Percentiles rank a stretch among this genome's conserved stretches.
Conservation (phyloP, 2,113 vertebrate species). For the Centropristis striata region DNA sequence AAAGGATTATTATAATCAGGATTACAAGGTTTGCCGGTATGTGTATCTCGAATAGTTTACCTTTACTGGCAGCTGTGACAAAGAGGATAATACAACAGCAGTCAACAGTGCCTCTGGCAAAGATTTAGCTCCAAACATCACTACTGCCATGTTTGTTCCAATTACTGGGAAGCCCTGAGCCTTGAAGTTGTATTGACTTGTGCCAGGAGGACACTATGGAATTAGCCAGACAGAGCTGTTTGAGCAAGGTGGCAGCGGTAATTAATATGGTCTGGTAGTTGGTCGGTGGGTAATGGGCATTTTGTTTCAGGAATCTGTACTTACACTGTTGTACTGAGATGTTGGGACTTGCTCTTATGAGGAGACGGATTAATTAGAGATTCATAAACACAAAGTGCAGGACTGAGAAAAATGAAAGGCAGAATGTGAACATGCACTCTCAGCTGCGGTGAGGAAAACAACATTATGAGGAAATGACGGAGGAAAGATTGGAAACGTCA, state of each 20-base stretch:
- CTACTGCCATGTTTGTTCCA: conserved; percentile 89
- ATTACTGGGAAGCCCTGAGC: conserved; percentile 91
- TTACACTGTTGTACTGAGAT: conserved; percentile 17
- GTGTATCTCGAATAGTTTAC: conserved; percentile 51
- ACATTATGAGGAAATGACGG: neutral
- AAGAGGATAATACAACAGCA: conserved; percentile 70
- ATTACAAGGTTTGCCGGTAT: conserved; percentile 57
- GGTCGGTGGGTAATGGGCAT: conserved; percentile 45
- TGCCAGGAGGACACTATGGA: conserved; percentile 72
- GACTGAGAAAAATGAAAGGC: conserved; percentile 10
- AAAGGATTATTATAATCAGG: conserved; percentile 66
- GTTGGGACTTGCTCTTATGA: conserved; percentile 3
- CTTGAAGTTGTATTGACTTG: conserved; percentile 91
- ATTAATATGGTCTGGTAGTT: conserved; percentile 70
- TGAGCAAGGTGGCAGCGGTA: conserved; percentile 64
- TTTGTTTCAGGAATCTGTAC: conserved; percentile 57
- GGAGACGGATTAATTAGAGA: conserved; percentile 44
- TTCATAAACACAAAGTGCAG: conserved; percentile 32
- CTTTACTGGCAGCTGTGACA: conserved; percentile 68
- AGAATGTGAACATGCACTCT: neutral
- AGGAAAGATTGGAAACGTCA: neutral
- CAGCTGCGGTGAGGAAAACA: neutral
- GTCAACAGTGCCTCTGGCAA: conserved; percentile 68
- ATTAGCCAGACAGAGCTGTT: conserved; percentile 71
- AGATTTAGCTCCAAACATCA: conserved; percentile 73